Base-by-base conservation (phyloP, 1,140 invertebrate genomes). In the Protaetia brevitarsis region DNA sequence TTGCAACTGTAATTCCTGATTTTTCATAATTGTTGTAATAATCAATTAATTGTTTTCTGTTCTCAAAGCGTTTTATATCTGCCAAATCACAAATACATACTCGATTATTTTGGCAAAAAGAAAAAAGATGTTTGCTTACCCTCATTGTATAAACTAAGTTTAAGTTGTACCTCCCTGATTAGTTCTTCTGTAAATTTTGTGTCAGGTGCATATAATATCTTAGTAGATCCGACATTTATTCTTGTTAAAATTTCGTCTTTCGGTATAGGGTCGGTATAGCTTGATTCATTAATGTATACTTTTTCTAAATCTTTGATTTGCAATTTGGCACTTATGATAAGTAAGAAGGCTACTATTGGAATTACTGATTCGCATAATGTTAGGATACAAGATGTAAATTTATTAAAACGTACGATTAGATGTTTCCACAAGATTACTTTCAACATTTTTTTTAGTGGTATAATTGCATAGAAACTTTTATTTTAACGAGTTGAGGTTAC, bases 311-410 rank as follows among this genome's bases (percentile, higher is more conserved):
- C 67, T 23, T 60, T 65, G 7, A 77, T 69, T 66, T 76, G 69
- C 10, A 71, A 72, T 66, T 73, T 64, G n/a, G 61, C 71, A 71
- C 73, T 77, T 21, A 74, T 75, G 8, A 79, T 64, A 16, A 79
- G 29, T 6, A 72, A 30, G 34, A 79, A 79, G 61, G 79, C 66
- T 27, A 78, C 28, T 2, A 79, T 72, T 2, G 77, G 79, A 1
- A 81, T 71, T 3, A 78, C 16, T 30, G 79, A 69, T 70, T 81
- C 80, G 7, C 76, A 76, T 23, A 78, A 27, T 26, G 79, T 79
- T 29, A 81, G 3, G 1, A 51, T 1, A 23, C 21, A 10, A 23
- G 6, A 10, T 2, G 19, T 26, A 8, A 13, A 16, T 0, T 2
- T 23, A 19, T 51, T 16, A 0, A 19, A 8, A 0, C 41, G 41